Base-by-base conservation (phyloP, 2,113 vertebrate genomes). In the Pungitius pungitius region DNA sequence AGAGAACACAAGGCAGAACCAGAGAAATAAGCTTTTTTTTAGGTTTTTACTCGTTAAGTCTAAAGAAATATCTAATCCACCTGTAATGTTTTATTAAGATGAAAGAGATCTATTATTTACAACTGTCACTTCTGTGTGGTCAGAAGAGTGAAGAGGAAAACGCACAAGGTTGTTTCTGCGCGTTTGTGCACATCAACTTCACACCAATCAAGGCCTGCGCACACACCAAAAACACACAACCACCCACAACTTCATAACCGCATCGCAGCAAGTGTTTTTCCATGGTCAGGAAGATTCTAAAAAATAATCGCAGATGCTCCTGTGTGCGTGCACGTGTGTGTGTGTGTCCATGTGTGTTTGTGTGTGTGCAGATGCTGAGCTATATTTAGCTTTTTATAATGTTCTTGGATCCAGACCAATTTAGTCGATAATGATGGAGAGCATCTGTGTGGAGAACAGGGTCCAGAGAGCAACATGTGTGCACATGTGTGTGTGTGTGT, bases 401-500 rank as follows among this genome's bases (percentile, higher is more conserved):
- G 69, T 77, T 82, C 69, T 67, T 75, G 75, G 84, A 87, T 84
- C 49, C 56, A 67, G 75, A 73, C 80, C 66, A 79, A 73, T 74
- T 60, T 71, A 78, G 78, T 87, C 76, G 47, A 82, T 88, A 87
- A 85, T 88, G 84, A 90, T 85, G 65, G 70, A 78, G 73, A 80
- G 84, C 75, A 86, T 83, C 80, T 88, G 84, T 52, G 82, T 82
- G 66, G 65, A 76, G 62, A 73, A 69, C 35, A 12, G 56, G 57
- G 40, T 72, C 82, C 82, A 73, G 64, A 71, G 22, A 77, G 73
- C 65, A 80, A 73, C 64, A 52, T 37, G 54, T 18, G 66, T 65
- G 11, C 60, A 62, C 39, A 17, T 78, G 76, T 70, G 68, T 45
- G 58, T 55, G 30, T 43, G 67, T 78, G 71, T 68, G 56, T 54